Base-by-base conservation (phyloP, 2,888 invertebrate genomes). In the Meta bourneti region DNA sequence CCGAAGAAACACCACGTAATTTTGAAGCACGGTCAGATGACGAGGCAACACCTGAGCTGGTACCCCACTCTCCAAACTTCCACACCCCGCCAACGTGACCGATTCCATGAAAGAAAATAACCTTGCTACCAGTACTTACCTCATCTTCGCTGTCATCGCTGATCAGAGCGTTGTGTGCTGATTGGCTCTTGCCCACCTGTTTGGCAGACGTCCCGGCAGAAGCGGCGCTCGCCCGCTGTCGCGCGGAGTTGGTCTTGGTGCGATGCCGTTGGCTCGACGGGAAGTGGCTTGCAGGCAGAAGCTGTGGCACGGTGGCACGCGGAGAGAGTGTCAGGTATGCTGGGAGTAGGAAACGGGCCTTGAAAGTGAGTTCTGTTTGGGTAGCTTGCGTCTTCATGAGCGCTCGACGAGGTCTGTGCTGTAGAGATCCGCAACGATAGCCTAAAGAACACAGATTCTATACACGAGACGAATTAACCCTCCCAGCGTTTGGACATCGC, bases 381-480 rank as follows among this genome's bases (percentile, higher is more conserved):
- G 98, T 98, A 19, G 98, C 98, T 95, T 98, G 98, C 0, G 98
- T 98, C 95, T 98, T 97, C 98, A 98, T 98, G 0, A 93, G 77
- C 16, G 93, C 92, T 74, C 93, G 84, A 1, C 93, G 81, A 8
- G 91, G 88, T 69, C 91, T 69, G 16, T 77, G 88, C 49, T 80
- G 91, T 9, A 91, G 49, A 11, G 90, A 86, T 7, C 89, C 80
- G 6, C 51, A 34, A 19, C 92, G 80, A 52, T 77, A 86, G 78
- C 89, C 92, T 89, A 69, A 11, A 78, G 19, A 82, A 6, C 16
- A 51, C 34, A 34, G 34, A 34, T 34, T 34, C 34, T 34, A 4
- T 34, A 34, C 34, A 2, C 34, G 34, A 34, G 34, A 34, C 6
- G 48, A 71, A 16, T 6, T 71, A n/a, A n/a, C 19, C 19, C 6